Base-by-base conservation (phyloP, 1,140 invertebrate genomes). In the Drosophila dunni region DNA sequence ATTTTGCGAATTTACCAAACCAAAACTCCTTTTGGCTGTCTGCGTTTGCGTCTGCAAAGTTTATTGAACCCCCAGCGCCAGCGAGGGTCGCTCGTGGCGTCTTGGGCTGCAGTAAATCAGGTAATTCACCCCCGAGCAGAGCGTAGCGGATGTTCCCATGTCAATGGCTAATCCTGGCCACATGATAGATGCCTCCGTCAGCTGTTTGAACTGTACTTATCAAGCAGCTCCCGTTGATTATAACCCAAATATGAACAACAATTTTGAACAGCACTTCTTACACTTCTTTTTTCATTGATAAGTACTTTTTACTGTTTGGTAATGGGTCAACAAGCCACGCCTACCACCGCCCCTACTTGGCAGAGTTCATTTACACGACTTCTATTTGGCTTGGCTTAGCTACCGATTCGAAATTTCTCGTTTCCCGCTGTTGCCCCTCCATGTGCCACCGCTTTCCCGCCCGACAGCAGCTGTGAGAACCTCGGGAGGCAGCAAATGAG, bases 381-480 rank as follows among this genome's bases (percentile, higher is more conserved):
- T 73, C 44, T 89, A 83, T 86, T 86, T 86, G 76, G 73, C 58
- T 75, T 86, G 88, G 83, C 69, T 86, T 83, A 83, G 86, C 79
- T 83, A 83, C 83, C 83, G 83, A 86, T 64, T 82, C 60, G 60
- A 46, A 54, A 65, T 33, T 44, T 11, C 38, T 10, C 11, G 11
- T 17, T 62, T n/a, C 34, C 36, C n/a, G 11, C 24, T 9, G 11
- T 3, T 11, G 15, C 42, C 6, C 8, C 40, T 20, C 0, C 0
- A 10, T 9, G 15, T 48, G 17, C 8, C 7, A 2, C 7, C 20
- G 9, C 9, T 54, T 33, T 38, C 15, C 17, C 33, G 24, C 34
- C 34, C 9, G 45, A 11, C 15, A 7, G 29, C 50, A 57, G 62
- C 67, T 58, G 66, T 75, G 72, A 57, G 72, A 75, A 75, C 54